Conservation (phyloP, 2,888 invertebrate genomes). For the Clepsis dumicolana region DNA sequence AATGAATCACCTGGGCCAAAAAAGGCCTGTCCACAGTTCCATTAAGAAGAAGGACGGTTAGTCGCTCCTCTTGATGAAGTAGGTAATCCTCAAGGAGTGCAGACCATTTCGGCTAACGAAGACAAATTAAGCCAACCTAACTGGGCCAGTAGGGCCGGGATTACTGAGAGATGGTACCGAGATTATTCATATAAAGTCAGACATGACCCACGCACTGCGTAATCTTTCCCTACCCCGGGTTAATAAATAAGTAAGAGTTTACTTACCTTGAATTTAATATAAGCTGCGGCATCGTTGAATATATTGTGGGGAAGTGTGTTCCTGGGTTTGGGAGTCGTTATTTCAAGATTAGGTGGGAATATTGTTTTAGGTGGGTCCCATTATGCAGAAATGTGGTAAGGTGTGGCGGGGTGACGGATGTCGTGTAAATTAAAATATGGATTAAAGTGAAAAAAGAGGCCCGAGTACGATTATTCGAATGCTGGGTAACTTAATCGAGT, state of each 20-base stretch:
- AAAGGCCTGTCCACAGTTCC: constrained; percentile 41
- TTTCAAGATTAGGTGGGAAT: constrained; percentile 18
- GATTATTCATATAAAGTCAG: constrained; percentile 49
- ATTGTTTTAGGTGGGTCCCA: constrained; percentile 20
- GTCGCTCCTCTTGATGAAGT: constrained; percentile 44
- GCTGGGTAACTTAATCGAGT: too few relatives aligned
- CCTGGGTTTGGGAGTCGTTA: constrained; percentile 20
- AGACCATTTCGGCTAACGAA: constrained; percentile 64
- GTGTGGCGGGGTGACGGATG: neutral
- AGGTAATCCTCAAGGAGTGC: constrained; percentile 46
- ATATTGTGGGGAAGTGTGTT: constrained; percentile 10
- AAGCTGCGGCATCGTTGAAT: constrained; percentile 18
- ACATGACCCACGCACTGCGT: constrained; percentile 32
- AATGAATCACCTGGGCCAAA: constrained; percentile 41
- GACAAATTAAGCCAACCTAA: constrained; percentile 74
- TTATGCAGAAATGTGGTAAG: constrained; percentile 10
- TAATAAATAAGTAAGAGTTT: constrained; percentile 43
- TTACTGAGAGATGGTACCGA: constrained; percentile 47
- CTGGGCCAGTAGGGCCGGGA: constrained; percentile 50
- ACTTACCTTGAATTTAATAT: constrained; percentile 29
- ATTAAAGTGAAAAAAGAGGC: neutral
- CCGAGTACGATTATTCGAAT: too few relatives aligned
- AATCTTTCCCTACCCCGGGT: constrained; percentile 41
- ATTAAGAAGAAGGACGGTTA: constrained; percentile 48
- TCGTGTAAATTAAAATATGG: constrained; percentile 5